Base-by-base conservation (phyloP, 2,888 invertebrate genomes). In the Orthosia cruda region DNA sequence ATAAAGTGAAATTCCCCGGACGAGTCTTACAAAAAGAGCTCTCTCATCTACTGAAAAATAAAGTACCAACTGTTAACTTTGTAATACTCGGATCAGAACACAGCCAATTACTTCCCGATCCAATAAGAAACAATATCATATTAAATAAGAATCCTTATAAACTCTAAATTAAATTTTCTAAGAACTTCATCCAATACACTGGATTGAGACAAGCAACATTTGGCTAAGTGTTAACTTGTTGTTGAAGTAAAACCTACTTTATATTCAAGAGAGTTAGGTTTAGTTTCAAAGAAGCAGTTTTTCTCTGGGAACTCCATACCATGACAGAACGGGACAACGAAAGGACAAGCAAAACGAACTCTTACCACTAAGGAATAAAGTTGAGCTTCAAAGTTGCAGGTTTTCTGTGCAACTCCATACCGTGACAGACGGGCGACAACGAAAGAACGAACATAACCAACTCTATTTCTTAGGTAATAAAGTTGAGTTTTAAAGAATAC, bases 131-230 rank as follows among this genome's bases (percentile, higher is more conserved):
- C 68, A 63, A 50, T 64, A 63, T 67, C 57, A 26, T 45, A 59
- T 68, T 69, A 67, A 49, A 65, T 77, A 76, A 70, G 84, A 87
- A 83, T 74, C 86, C 78, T 58, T 83, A 81, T 54, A 72, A 82
- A 52, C 18, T 63, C 32, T 20, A 80, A 77, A 84, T 79, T 78
- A 72, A 85, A 77, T 79, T 80, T 85, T 57, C 71, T 57, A n/a
- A 74, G 77, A 82, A 87, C 71, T 61, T 80, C 40, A 49, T 74
- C 74, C 55, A 68, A 77, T 55, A 78, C 68, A 76, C 77, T 59
- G 23, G 13, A 65, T 70, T 63, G 49, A 62, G n/a, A 54, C 58
- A 20, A 72, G 50, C 64, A 52, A 77, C 77, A 58, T 77, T 79
- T 73, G 68, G 58, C 23, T 18, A 63, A 55, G 77, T 63, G 45